Base-by-base conservation (phyloP, 2,888 invertebrate genomes). In the Heteromyza rotundicornis region DNA sequence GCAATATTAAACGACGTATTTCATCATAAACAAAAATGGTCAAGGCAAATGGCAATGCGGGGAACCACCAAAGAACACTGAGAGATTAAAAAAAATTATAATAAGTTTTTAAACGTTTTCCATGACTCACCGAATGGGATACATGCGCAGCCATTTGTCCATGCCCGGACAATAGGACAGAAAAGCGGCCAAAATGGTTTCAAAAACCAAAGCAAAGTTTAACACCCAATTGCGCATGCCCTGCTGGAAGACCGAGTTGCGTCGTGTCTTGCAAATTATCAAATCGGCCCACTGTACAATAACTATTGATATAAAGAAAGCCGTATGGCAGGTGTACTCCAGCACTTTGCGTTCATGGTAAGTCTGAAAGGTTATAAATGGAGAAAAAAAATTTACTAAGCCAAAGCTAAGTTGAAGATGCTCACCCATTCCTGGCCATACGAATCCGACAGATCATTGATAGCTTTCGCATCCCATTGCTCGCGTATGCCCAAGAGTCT, bases 11-110 rank as follows among this genome's bases (percentile, higher is more conserved):
- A 86, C 97, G 93, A 86, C 98, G 91, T 84, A 92, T 91, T 88
- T 98, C 98, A 86, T 98, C 98, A 87, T 98, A 98, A 85, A 98
- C 91, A 89, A 98, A 98, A 88, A 98, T 98, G 82, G 96, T 90
- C 86, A 98, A 87, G 89, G 95, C 95, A 90, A 98, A 98, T 76
- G 98, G 98, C 83, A 98, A 87, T 78, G 97, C 97, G 73, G 97
- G 96, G 86, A 98, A 88, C 98, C 98, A 98, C 98, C 98, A 98
- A 80, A 95, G 93, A 85, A 96, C 94, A 88, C 98, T 97, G 83
- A 54, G 85, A n/a, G n/a, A n/a, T n/a, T n/a, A n/a, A n/a, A 81
- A 65, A 64, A 64, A 62, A 59, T 12, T 49, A 40, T 22, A 10
- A 20, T 10, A 2, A 10, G 14, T 17, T 17, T 2, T 1, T 0